Percentiles rank a stretch among this genome's conserved stretches.
Conservation (phyloP, 2,797 vertebrate species). For the Silurus lanzhouensis region DNA sequence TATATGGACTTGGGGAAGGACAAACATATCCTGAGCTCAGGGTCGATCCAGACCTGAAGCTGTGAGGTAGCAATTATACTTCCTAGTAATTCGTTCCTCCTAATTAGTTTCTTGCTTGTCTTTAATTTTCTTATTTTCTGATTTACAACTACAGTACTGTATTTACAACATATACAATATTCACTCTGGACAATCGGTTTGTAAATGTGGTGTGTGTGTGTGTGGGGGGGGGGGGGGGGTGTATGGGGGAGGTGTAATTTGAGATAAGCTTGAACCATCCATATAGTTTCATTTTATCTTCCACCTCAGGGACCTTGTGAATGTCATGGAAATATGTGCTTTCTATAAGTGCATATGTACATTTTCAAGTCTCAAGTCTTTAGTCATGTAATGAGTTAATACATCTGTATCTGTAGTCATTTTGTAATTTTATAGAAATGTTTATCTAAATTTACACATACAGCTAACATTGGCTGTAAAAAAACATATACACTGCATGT, state of each 20-base stretch:
- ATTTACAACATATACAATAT: not conserved
- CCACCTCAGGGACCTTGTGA: not conserved
- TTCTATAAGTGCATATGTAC: not conserved
- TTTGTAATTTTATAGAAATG: not conserved
- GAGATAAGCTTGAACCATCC: not conserved
- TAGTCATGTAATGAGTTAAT: not conserved
- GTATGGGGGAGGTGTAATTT: not conserved
- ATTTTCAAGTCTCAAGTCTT: not conserved
- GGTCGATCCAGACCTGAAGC: not conserved
- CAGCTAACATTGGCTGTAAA: not conserved
- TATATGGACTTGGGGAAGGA: not conserved
- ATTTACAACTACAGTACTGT: not conserved
- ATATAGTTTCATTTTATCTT: slow-evolving; percentile 9
- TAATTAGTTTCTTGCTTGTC: not conserved
- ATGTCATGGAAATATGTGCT: not conserved
- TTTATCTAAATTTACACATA: not conserved
- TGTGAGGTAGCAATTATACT: not conserved
- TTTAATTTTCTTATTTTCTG: not conserved
- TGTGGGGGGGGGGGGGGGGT: no score
- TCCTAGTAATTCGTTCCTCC: not conserved
- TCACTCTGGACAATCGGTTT: not conserved
- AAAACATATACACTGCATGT: not conserved
- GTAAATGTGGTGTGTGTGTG: not conserved
- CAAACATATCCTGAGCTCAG: not conserved
- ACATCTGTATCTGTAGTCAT: no score